A percentile compares a stretch with the other conserved stretches of the same genome.
These are phyloP conservation scores for Batillaria attramentaria DNA, from an alignment of 1,140 invertebrate genomes.

Conservation along the genomic window DNA sequence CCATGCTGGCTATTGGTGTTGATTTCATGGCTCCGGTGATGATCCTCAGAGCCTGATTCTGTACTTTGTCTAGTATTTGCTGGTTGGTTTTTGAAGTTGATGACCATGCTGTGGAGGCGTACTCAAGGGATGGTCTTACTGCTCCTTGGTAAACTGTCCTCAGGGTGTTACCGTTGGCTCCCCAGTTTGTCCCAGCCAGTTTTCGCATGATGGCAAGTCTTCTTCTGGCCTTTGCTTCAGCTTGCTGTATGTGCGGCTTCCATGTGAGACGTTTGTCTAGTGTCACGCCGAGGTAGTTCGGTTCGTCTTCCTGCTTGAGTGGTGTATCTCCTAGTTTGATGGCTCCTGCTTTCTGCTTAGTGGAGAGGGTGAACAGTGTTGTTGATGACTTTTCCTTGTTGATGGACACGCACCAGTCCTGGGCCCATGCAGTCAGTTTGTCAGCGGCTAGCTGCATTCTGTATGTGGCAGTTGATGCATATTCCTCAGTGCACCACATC, in stretches of 20 bases:
- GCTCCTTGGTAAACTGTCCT: slow-evolving; percentile 1
- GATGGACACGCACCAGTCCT: slow-evolving; percentile 32
- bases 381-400: slow-evolving; percentile 38
- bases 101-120: slow-evolving; percentile 32
- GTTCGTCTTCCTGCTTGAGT: slow-evolving; percentile 26
- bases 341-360: slow-evolving; percentile 35
- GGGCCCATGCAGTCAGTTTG: slow-evolving; percentile 33
- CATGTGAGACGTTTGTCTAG: slow-evolving; percentile 10
- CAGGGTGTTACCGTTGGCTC: slow-evolving; percentile 8
- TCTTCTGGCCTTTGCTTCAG: slow-evolving; percentile 24
- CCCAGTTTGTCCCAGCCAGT: slow-evolving; percentile 17
- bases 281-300: slow-evolving; percentile 35
- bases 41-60: background rate
- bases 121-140: background rate
- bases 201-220: slow-evolving; percentile 24
- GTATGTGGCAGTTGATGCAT: slow-evolving; percentile 29
- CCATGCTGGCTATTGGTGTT: background rate
- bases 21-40: slow-evolving; percentile 11
- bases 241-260: slow-evolving; percentile 20
- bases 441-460: slow-evolving; percentile 30
- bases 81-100: background rate
- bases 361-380: slow-evolving; percentile 39
- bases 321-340: slow-evolving; percentile 24
- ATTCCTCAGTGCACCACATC: slow-evolving; percentile 33
- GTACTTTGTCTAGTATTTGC: slow-evolving; percentile 3